Conservation (phyloP, 2,113 vertebrate genomes). For the Castor canadensis region DNA sequence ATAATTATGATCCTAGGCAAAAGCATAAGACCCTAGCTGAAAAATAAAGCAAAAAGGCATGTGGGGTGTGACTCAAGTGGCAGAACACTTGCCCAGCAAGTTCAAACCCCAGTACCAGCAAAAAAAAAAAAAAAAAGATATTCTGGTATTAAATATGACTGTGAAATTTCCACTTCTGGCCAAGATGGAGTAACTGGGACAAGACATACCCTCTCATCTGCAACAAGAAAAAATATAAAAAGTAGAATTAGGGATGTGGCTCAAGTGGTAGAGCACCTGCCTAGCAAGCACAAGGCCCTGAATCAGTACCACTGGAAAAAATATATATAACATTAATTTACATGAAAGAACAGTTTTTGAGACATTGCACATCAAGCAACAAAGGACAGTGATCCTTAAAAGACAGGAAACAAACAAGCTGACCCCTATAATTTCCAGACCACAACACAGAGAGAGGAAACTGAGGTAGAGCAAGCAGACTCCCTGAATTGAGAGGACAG, state of each 20-base stretch:
- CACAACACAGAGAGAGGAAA: neutral
- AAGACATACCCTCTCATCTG: constrained; percentile 15
- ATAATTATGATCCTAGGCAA: too few relatives aligned
- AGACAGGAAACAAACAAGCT: neutral
- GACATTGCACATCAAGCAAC: constrained; percentile 6
- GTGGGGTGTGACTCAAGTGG: too few relatives aligned
- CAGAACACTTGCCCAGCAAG: too few relatives aligned
- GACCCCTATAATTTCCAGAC: neutral
- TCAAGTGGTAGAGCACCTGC: too few relatives aligned
- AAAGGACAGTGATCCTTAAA: constrained; percentile 19
- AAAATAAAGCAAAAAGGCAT: too few relatives aligned
- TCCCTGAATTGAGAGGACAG: neutral
- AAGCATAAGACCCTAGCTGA: too few relatives aligned
- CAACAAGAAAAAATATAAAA: constrained; percentile 14
- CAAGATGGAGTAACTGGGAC: constrained; percentile 1
- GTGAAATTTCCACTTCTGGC: neutral
- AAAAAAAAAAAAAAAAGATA: too few relatives aligned
- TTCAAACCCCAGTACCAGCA: too few relatives aligned
- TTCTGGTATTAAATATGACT: neutral
- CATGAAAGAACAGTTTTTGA: constrained; percentile 21
- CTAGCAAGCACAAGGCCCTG: too few relatives aligned
- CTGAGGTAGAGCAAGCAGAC: neutral
- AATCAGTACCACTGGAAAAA: too few relatives aligned
- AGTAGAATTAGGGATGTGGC: too few relatives aligned
- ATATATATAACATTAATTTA: neutral